phyloP scores from a whole-genome alignment of 2,113 vertebrate genomes.

The Orcinus orca region DNA sequence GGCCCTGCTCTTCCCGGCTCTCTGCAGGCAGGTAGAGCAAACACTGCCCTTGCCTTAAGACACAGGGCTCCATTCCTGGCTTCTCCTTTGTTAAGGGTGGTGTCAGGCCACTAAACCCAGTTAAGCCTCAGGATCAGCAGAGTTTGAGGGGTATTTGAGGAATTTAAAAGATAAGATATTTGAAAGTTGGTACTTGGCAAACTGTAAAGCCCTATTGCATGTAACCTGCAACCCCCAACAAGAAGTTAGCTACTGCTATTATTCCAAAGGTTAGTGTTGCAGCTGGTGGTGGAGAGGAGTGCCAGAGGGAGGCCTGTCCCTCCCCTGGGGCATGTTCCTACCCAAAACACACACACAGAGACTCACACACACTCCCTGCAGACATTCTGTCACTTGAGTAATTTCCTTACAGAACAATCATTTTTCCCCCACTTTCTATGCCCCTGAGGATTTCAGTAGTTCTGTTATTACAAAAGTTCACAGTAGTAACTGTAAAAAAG shows the following conservation, averaged over 20 bases:
- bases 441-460: neutral
- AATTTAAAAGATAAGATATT: neutral
- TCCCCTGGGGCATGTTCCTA: neutral
- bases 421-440: fast-evolving
- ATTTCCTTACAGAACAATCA: neutral
- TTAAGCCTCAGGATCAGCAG: neutral
- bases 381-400: neutral
- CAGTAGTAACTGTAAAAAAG: neutral
- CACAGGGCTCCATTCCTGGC: neutral
- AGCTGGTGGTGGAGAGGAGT: neutral
- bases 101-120: neutral
- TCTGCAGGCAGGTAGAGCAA: neutral
- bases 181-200: neutral
- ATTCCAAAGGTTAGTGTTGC: neutral
- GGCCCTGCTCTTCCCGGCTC: neutral
- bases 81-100: neutral
- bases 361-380: neutral
- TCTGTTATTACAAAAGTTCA: neutral
- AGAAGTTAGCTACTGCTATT: neutral
- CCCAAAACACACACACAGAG: neutral
- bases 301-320: neutral
- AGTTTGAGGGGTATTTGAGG: neutral
- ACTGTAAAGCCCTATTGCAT: neutral
- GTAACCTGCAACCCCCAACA: neutral
- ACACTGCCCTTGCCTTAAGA: neutral